phyloP scores from a whole-genome alignment of 2,113 vertebrate species.

The Atractosteus spatula region DNA sequence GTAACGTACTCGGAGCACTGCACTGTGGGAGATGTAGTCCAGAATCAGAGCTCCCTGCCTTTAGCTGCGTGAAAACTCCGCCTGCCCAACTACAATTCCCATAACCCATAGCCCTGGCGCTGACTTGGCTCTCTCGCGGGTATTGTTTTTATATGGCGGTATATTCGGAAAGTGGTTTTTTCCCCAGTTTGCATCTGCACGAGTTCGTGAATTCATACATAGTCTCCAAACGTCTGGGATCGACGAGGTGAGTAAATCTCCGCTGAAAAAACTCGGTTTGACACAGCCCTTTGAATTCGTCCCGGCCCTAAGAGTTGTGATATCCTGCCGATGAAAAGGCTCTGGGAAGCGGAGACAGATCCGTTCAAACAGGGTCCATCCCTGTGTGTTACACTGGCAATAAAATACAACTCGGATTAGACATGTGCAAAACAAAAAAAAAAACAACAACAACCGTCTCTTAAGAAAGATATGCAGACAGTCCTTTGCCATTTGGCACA shows the following conservation, averaged over 20 bases:
- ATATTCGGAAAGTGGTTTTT: conserved; percentile 46
- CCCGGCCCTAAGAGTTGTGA: neutral
- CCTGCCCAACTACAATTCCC: conserved; percentile 33
- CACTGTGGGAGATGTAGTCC: conserved; percentile 19
- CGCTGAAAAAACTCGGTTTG: neutral
- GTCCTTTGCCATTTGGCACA: too few relatives aligned
- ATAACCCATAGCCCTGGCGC: conserved; percentile 19
- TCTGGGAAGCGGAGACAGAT: neutral
- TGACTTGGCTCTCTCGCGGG: conserved; percentile 57
- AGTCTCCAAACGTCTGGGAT: conserved; percentile 9
- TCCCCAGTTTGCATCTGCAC: too few relatives aligned
- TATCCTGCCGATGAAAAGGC: neutral
- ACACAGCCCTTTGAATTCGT: neutral
- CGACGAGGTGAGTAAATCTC: neutral
- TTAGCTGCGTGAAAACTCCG: conserved; percentile 1
- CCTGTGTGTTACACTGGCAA: too few relatives aligned
- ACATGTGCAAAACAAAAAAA: too few relatives aligned
- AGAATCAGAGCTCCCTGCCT: neutral
- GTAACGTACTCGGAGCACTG: neutral
- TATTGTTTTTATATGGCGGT: conserved; percentile 68
- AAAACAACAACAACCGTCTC: too few relatives aligned
- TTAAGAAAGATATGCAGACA: too few relatives aligned
- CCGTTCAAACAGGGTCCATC: too few relatives aligned
- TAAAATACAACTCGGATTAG: too few relatives aligned
- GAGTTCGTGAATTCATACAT: too few relatives aligned